A percentile compares a stretch with the other conserved stretches of the same genome.
These are phyloP conservation scores for Agonopterix alstromeriana DNA, from an alignment of 2,888 invertebrate genomes.

Conservation along the genomic window DNA sequence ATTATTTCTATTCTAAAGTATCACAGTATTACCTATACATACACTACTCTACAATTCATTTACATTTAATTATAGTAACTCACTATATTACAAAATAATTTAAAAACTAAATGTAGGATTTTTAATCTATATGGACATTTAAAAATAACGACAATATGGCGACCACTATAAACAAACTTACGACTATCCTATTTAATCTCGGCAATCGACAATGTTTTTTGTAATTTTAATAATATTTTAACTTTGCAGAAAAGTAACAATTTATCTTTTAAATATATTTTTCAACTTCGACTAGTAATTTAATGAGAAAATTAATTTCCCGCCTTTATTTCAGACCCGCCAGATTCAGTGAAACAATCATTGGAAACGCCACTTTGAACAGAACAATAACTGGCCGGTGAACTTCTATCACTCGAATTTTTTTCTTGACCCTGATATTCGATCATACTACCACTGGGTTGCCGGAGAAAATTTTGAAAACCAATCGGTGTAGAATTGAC, in stretches of 20 bases:
- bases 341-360: slow-evolving; percentile 56
- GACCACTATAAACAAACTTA: background rate
- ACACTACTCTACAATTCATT: slow-evolving; percentile 1
- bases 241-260: background rate
- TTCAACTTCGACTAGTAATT: slow-evolving; percentile 12
- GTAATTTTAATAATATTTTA: background rate
- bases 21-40: slow-evolving; percentile 9
- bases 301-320: slow-evolving; percentile 34
- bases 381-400: slow-evolving; percentile 65
- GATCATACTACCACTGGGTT: slow-evolving; percentile 77
- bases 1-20: slow-evolving; percentile 2
- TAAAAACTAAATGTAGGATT: background rate
- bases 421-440: slow-evolving; percentile 56
- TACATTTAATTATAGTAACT: background rate
- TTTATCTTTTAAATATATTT: background rate
- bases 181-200: background rate
- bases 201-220: background rate
- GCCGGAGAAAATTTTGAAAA: slow-evolving; percentile 67
- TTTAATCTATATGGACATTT: background rate
- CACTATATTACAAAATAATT: slow-evolving; percentile 7
- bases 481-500: slow-evolving; percentile 46
- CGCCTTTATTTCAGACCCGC: slow-evolving; percentile 57
- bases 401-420: slow-evolving; percentile 55
- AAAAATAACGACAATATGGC: slow-evolving; percentile 5
- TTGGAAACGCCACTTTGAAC: slow-evolving; percentile 58